phyloP scores from a whole-genome alignment of 2,797 vertebrate species.

The Gallinago stenura region DNA sequence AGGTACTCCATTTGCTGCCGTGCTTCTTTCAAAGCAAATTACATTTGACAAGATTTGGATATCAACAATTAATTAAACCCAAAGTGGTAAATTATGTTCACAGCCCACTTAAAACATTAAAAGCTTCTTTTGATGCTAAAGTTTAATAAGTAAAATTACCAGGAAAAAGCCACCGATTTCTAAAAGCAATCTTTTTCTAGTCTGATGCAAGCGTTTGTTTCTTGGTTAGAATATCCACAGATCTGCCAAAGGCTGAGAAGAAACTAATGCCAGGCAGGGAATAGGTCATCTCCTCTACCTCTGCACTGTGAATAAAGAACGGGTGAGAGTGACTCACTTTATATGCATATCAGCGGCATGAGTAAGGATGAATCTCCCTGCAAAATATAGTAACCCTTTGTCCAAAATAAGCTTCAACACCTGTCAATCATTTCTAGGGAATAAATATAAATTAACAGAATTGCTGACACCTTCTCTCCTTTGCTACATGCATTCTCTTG shows the following conservation, averaged over 20 bases:
- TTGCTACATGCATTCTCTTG: background rate
- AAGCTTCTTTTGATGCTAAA: background rate
- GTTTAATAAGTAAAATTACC: constrained; percentile 19
- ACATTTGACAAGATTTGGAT: constrained; percentile 44
- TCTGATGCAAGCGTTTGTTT: background rate
- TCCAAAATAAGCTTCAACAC: constrained; percentile 20
- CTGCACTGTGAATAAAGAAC: background rate
- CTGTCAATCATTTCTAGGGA: background rate
- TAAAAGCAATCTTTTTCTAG: background rate
- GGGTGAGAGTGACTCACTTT: constrained; percentile 16
- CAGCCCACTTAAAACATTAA: constrained; percentile 27
- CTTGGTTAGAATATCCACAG: background rate
- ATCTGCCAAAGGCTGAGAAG: background rate
- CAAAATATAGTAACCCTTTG: constrained; percentile 12
- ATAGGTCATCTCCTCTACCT: constrained; percentile 4
- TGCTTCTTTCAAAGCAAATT: constrained; percentile 46
- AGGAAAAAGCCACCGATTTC: background rate
- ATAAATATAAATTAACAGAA: constrained; percentile 8
- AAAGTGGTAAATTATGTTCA: constrained; percentile 34
- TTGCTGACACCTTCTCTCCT: background rate
- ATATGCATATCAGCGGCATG: background rate
- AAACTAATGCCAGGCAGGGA: background rate
- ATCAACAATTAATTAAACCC: constrained; percentile 62
- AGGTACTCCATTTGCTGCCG: background rate
- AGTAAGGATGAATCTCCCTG: constrained; percentile 43